phyloP scores from a whole-genome alignment of 2,888 invertebrate species.

The Anthophora plumipes region DNA sequence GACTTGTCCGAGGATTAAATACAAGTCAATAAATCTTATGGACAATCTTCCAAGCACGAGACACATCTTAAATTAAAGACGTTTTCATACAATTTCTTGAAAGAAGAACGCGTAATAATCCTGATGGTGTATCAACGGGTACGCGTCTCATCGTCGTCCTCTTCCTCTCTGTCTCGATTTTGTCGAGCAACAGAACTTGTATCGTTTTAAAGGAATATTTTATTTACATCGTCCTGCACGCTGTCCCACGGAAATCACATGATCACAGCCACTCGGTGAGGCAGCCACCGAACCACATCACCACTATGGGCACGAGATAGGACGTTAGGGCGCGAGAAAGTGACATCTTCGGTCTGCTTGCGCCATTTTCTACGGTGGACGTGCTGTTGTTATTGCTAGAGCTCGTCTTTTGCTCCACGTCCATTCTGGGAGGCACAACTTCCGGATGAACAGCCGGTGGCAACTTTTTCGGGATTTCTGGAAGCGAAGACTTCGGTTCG shows the following conservation, averaged over 20 bases:
- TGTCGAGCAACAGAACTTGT: slow-evolving; percentile 24
- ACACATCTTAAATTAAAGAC: too few species aligned
- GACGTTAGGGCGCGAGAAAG: slow-evolving; percentile 89
- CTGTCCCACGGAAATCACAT: slow-evolving; percentile 41
- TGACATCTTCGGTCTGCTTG: slow-evolving; percentile 84
- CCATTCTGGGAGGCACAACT: slow-evolving; percentile 71
- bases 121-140: too few species aligned
- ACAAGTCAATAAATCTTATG: background rate
- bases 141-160: background rate
- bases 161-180: slow-evolving; percentile 1
- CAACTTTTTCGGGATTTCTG: slow-evolving; percentile 78
- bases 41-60: too few species aligned
- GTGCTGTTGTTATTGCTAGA: slow-evolving; percentile 57
- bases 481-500: slow-evolving; percentile 74
- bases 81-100: too few species aligned
- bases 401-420: slow-evolving; percentile 70
- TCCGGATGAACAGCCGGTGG: slow-evolving; percentile 77
- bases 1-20: too few species aligned
- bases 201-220: slow-evolving; percentile 30
- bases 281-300: slow-evolving; percentile 94
- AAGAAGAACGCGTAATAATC: too few species aligned
- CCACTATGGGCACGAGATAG: slow-evolving; percentile 92
- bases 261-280: slow-evolving; percentile 93
- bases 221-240: slow-evolving; percentile 67
- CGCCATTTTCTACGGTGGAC: slow-evolving; percentile 81